Base-by-base conservation (phyloP, 2,888 invertebrate genomes). In the Muschampia plurimacula region DNA sequence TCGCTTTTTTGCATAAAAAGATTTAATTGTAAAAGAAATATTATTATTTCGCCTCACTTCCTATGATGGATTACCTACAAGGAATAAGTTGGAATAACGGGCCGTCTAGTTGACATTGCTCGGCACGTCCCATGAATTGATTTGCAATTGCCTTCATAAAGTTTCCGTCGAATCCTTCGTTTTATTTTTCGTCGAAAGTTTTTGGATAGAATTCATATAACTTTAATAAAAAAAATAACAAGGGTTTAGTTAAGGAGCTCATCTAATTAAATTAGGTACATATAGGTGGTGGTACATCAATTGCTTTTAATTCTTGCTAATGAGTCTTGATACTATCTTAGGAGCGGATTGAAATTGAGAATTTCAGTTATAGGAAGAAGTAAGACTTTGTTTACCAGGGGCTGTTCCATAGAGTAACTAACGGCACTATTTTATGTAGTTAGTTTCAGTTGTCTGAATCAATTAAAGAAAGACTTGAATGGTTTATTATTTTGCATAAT, bases 111-210 rank as follows among this genome's bases (percentile, higher is more conserved):
- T 49, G 49, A 49, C 49, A 49, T 49, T 49, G 49, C n/a, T n/a
- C 49, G 49, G 49, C 49, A 49, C 49, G n/a, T n/a, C 49, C 49
- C 13, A 49, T n/a, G 49, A 49, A 49, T 49, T 49, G 49, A 49
- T 49, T 49, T 49, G 49, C 49, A 49, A 49, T n/a, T n/a, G n/a
- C 49, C 15, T n/a, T 15, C 49, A 49, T 49, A n/a, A 49, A n/a
- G 6, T n/a, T 49, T 49, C 49, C n/a, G 49, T 49, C 49, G n/a
- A 49, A 49, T n/a, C n/a, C 49, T 49, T 49, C n/a, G n/a, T 49
- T 49, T 49, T 49, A 49, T 49, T 49, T 49, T 49, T 49, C n/a
- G 49, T 49, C 49, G n/a, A 49, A 49, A 49, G n/a, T n/a, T 49
- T 49, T 49, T n/a, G 5, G 7, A 12, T 49, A 49, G 49, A 49